Conservation (phyloP, 2,113 vertebrate species). For the Callipepla californica region DNA sequence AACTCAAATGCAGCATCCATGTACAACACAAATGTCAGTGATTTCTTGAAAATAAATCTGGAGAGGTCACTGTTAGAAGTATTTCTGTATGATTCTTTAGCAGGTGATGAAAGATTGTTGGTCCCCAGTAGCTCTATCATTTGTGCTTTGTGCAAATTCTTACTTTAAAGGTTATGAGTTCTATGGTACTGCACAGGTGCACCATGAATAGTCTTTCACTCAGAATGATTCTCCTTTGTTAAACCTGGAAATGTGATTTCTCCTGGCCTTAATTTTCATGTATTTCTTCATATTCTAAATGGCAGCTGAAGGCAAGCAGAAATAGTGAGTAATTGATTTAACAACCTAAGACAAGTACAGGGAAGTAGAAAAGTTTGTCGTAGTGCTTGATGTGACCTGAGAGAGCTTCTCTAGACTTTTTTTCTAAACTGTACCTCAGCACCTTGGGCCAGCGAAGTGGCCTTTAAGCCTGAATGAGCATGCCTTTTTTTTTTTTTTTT, state of each 20-base stretch:
- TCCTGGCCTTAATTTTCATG: slow-evolving; percentile 68
- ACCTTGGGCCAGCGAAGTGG: slow-evolving; percentile 86
- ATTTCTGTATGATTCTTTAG: slow-evolving; percentile 1
- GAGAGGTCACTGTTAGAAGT: slow-evolving; percentile 39
- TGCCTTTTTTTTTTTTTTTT: slow-evolving; percentile 63
- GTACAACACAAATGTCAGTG: slow-evolving; percentile 4
- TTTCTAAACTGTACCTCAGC: slow-evolving; percentile 76
- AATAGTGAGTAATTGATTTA: slow-evolving; percentile 82
- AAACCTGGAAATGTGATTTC: slow-evolving; percentile 65
- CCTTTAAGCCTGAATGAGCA: slow-evolving; percentile 92
- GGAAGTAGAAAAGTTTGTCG: slow-evolving; percentile 77
- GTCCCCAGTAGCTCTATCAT: slow-evolving; percentile 42
- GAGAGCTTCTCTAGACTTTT: slow-evolving; percentile 76
- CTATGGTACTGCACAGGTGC: neutral
- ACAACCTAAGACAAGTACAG: slow-evolving; percentile 82
- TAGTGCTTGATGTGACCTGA: slow-evolving; percentile 81
- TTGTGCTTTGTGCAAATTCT: slow-evolving; percentile 16
- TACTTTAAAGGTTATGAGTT: slow-evolving; percentile 46
- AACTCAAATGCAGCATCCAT: neutral
- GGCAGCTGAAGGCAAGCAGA: slow-evolving; percentile 71
- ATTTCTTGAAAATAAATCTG: slow-evolving; percentile 34
- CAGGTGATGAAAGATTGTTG: slow-evolving; percentile 22
- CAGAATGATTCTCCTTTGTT: slow-evolving; percentile 67
- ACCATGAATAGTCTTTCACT: slow-evolving; percentile 44
- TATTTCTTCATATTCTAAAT: slow-evolving; percentile 70